Percentiles rank a stretch among this genome's conserved stretches.
Conservation (phyloP, 2,888 invertebrate species). For the Drosophila parthenogenetica region DNA sequence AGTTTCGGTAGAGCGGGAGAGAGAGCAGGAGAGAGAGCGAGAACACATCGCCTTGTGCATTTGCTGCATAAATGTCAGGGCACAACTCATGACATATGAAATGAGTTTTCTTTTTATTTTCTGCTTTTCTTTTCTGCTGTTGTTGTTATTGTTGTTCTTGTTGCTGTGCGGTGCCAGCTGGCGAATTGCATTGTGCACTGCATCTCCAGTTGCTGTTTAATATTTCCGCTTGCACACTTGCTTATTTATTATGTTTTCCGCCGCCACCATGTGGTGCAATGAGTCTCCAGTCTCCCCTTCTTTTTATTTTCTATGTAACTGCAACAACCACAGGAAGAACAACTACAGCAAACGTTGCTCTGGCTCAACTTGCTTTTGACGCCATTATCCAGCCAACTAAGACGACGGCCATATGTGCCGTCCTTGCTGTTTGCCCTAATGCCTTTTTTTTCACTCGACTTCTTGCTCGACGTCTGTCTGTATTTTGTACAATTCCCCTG, state of each 20-base stretch:
- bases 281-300: neutral
- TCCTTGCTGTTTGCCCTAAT: conserved; percentile 55
- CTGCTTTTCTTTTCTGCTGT: conserved; percentile 1
- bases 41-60: conserved; percentile 53
- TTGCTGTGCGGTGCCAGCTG: conserved; percentile 55
- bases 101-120: conserved; percentile 61
- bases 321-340: too few relatives aligned
- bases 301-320: neutral
- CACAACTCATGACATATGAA: conserved; percentile 69
- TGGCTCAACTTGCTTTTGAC: conserved; percentile 54
- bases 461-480: conserved; percentile 33
- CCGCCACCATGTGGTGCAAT: conserved; percentile 68
- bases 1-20: conserved; percentile 4
- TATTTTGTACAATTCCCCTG: neutral
- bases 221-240: conserved; percentile 80
- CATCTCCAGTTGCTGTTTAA: conserved; percentile 72
- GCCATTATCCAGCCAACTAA: conserved; percentile 55
- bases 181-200: conserved; percentile 33
- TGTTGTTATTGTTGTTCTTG: conserved; percentile 38
- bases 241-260: conserved; percentile 77
- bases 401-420: conserved; percentile 54
- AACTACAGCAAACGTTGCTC: neutral
- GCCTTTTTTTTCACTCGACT: conserved; percentile 68
- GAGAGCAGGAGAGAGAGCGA: neutral
- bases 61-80: conserved; percentile 69